phyloP scores from a whole-genome alignment of 1,140 invertebrate species.

The Brachionus rotundiformis region DNA sequence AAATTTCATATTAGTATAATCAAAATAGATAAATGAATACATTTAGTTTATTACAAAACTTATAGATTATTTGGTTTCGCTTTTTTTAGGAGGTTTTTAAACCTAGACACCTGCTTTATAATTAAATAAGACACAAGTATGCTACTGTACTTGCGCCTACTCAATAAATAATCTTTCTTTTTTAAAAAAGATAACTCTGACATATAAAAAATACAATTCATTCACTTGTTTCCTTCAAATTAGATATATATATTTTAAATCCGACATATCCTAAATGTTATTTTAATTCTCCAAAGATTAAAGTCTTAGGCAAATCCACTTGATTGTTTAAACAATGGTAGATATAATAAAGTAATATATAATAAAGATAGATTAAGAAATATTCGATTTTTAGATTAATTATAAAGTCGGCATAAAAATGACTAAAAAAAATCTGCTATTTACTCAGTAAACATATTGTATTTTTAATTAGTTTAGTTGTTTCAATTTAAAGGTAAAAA shows the following conservation, averaged over 20 bases:
- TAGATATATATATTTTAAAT: background rate
- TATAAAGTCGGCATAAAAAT: background rate
- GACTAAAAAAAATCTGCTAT: background rate
- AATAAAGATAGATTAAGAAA: background rate
- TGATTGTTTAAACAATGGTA: background rate
- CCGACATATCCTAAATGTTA: background rate
- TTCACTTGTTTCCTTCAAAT: background rate
- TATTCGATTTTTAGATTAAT: background rate
- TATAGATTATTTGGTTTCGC: too few relatives aligned
- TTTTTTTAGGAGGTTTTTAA: too few relatives aligned
- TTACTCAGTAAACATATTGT: background rate
- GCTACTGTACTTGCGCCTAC: too few relatives aligned
- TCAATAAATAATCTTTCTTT: too few relatives aligned
- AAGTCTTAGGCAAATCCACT: background rate
- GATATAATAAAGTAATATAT: background rate
- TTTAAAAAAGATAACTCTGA: background rate
- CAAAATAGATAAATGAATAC: too few relatives aligned
- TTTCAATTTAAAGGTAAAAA: too few relatives aligned
- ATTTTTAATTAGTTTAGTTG: too few relatives aligned
- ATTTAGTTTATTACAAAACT: too few relatives aligned
- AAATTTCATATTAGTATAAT: too few relatives aligned
- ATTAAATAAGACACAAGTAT: too few relatives aligned
- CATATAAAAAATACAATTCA: background rate
- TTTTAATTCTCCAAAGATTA: background rate
- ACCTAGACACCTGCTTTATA: too few relatives aligned